Conservation (phyloP, 2,113 vertebrate species). For the Zosterops lateralis region DNA sequence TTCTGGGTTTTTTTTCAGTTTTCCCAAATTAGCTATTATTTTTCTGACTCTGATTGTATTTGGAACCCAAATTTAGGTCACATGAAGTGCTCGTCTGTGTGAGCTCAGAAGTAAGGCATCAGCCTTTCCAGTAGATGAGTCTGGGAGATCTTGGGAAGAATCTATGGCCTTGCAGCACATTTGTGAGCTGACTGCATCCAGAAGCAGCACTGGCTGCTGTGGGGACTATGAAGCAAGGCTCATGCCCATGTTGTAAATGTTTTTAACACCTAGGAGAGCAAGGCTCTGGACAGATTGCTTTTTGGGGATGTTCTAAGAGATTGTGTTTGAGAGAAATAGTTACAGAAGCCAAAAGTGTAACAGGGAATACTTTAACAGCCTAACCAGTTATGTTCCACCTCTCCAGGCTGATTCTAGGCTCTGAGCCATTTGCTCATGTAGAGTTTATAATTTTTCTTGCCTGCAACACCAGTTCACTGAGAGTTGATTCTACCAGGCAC, state of each 20-base stretch:
- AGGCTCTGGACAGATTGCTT: neutral
- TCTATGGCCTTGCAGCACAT: neutral
- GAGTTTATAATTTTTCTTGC: neutral
- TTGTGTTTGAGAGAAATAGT: neutral
- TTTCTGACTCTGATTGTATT: neutral
- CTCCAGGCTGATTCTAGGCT: neutral
- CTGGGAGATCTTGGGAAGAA: neutral
- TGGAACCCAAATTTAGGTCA: neutral
- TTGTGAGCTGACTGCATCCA: neutral
- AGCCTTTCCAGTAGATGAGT: neutral
- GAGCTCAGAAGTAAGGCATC: neutral
- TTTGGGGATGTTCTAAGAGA: neutral
- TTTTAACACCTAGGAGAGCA: neutral
- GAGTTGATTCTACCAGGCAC: neutral
- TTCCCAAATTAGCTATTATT: neutral
- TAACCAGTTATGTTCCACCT: neutral
- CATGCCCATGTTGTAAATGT: neutral
- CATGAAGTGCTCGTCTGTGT: neutral
- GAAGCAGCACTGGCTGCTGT: neutral
- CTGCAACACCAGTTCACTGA: accelerated
- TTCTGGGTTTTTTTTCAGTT: neutral
- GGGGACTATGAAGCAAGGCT: neutral
- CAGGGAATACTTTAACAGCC: neutral
- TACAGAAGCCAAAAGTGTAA: neutral
- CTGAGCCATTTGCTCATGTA: neutral